Base-by-base conservation (phyloP, 2,888 invertebrate genomes). In the Sturmia bella region DNA sequence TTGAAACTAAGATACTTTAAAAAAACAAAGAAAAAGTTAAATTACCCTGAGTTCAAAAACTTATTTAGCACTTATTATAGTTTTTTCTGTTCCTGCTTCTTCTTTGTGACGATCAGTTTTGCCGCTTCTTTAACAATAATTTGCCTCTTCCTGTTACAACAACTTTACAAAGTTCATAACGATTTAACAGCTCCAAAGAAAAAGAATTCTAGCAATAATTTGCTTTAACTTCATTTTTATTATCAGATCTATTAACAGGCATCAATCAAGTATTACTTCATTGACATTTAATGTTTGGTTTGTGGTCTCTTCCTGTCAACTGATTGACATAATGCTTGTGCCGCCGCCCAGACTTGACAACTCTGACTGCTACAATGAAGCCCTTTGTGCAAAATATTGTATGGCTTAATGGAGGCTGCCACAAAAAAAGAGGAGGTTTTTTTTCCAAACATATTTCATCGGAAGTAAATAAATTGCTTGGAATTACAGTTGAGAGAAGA, bases 231-330 rank as follows among this genome's bases (percentile, higher is more conserved):
- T 5, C n/a, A 50, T 19, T 45, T 19, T 17, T 52, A 61, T 72
- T 19, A 61, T 52, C 41, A 50, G n/a, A n/a, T n/a, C n/a, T 39
- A 3, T 12, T 37, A 37, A 11, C 54, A 54, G 45, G 52, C 59
- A 64, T 74, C 73, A 54, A 74, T 63, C 56, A 64, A 45, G 17
- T 24, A 74, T 64, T 74, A 64, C 15, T 24, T 32, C 54, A 74
- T 21, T 74, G 73, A 74, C 73, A 64, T 64, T 64, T 74, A 54
- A 56, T 74, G 54, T 56, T 41, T 61, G 41, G 7, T n/a, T 72
- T 72, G 72, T 37, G 61, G 73, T 17, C 21, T 63, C 63, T 56
- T 64, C 64, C 63, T 74, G 73, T 74, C 59, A 41, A 41, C 11
- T 64, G 37, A 74, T 64, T 74, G 63, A 64, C 64, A 45, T 15